A percentile compares a stretch with the other conserved stretches of the same genome.
Conservation (phyloP, 1,140 invertebrate genomes). For the Drosophila punjabiensis region DNA sequence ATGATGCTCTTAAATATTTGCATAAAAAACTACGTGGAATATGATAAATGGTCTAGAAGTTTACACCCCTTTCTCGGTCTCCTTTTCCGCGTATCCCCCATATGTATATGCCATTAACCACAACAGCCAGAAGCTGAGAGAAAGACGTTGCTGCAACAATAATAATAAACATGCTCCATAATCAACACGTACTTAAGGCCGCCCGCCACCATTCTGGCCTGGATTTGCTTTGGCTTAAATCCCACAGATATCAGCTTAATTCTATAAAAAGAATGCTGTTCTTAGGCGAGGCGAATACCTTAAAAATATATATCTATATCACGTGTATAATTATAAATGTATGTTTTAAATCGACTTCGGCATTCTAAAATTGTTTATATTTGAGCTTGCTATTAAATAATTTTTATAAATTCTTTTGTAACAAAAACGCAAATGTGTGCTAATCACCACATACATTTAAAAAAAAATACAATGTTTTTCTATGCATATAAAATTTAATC, state of each 20-base stretch:
- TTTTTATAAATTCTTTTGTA: neutral
- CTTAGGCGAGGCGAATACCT: neutral
- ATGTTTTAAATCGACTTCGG: too few species aligned
- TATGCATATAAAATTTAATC: neutral
- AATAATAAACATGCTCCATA: slow-evolving; percentile 69
- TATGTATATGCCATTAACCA: slow-evolving; percentile 62
- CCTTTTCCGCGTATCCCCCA: neutral
- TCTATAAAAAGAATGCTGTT: neutral
- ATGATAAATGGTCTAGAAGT: slow-evolving; percentile 82
- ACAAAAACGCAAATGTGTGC: neutral
- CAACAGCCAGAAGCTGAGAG: slow-evolving; percentile 29
- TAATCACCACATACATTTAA: neutral
- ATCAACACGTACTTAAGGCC: slow-evolving; percentile 78
- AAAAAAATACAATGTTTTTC: too few species aligned
- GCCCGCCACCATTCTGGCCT: slow-evolving; percentile 30
- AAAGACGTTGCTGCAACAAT: slow-evolving; percentile 42
- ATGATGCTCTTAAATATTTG: slow-evolving; percentile 83
- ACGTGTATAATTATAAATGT: too few species aligned
- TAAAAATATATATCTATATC: too few species aligned
- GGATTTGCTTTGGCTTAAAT: slow-evolving; percentile 22
- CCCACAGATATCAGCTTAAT: slow-evolving; percentile 11
- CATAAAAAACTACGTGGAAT: slow-evolving; percentile 80
- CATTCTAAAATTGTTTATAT: neutral
- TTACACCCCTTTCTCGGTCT: slow-evolving; percentile 24
- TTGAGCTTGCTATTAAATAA: neutral